These are phyloP conservation scores for Bryconaethiops microstoma DNA, from an alignment of 2,797 vertebrate genomes.

Conservation along the genomic window DNA sequence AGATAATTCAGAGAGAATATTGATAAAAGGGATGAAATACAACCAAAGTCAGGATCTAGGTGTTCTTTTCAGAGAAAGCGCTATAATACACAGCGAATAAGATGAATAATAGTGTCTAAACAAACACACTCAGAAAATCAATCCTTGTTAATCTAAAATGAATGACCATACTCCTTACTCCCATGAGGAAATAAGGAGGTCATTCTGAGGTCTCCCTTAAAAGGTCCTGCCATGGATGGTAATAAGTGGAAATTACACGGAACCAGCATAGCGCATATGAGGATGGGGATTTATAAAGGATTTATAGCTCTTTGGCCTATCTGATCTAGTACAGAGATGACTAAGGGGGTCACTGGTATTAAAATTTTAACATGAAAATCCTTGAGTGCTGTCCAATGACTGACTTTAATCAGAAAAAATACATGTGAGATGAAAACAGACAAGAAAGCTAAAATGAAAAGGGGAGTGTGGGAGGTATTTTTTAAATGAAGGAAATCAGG, in stretches of 20 bases:
- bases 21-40: background rate
- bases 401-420: conserved; percentile 68
- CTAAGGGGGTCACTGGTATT: conserved; percentile 61
- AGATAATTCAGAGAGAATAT: background rate
- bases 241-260: conserved; percentile 5
- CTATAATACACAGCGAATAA: background rate
- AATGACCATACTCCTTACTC: background rate
- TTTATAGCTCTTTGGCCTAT: conserved; percentile 59
- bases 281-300: conserved; percentile 53
- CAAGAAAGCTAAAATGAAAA: conserved; percentile 39
- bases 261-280: conserved; percentile 2
- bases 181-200: too few species aligned
- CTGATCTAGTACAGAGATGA: conserved; percentile 58
- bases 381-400: conserved; percentile 51
- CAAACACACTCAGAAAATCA: background rate
- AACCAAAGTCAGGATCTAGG: background rate
- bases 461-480: conserved; percentile 20
- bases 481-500: conserved; percentile 19
- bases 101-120: background rate
- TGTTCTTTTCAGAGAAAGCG: background rate
- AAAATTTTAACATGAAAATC: conserved; percentile 68
- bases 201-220: background rate
- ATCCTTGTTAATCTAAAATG: background rate
- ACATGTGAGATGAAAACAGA: conserved; percentile 55
- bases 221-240: background rate